Percentiles rank a stretch among this genome's conserved stretches.
Evolutionary conservation across 2,888 invertebrate species (phyloP).

Genomic region (Cosmia pyralina): DNA sequence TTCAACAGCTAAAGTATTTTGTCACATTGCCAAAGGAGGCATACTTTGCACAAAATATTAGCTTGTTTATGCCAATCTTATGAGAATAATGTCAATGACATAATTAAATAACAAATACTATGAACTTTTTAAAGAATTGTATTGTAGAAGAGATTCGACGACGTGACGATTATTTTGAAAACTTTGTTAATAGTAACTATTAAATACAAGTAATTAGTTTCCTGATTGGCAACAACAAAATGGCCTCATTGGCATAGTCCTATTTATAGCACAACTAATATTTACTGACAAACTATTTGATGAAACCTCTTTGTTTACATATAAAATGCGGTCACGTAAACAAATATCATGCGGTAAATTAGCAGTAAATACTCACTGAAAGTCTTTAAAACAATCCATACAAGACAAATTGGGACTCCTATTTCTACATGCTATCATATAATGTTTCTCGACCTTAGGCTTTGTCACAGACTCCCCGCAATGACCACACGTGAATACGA

Average conservation of each 20-base stretch:
- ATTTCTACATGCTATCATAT: slow-evolving; percentile 93
- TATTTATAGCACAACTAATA: slow-evolving; percentile 32
- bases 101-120: slow-evolving; percentile 5
- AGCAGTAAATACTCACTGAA: slow-evolving; percentile 89
- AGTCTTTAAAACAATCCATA: slow-evolving; percentile 98
- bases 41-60: not conserved
- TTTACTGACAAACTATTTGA: not conserved
- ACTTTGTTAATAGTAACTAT: slow-evolving; percentile 7
- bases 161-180: not conserved
- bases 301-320: slow-evolving; percentile 33
- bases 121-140: not conserved
- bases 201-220: slow-evolving; percentile 20
- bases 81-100: slow-evolving; percentile 18
- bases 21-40: slow-evolving; percentile 37
- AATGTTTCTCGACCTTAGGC: slow-evolving; percentile 97
- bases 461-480: slow-evolving; percentile 98
- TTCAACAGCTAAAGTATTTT: not conserved
- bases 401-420: slow-evolving; percentile 94
- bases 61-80: slow-evolving; percentile 21
- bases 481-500: slow-evolving; percentile 97
- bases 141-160: not conserved
- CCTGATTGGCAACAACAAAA: slow-evolving; percentile 43
- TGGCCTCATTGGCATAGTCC: slow-evolving; percentile 18
- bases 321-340: slow-evolving; percentile 32
- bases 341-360: slow-evolving; percentile 18